Percentiles rank a stretch among this genome's conserved stretches.
phyloP scores from a whole-genome alignment of 1,140 invertebrate genomes.

The Ladona fulva region DNA sequence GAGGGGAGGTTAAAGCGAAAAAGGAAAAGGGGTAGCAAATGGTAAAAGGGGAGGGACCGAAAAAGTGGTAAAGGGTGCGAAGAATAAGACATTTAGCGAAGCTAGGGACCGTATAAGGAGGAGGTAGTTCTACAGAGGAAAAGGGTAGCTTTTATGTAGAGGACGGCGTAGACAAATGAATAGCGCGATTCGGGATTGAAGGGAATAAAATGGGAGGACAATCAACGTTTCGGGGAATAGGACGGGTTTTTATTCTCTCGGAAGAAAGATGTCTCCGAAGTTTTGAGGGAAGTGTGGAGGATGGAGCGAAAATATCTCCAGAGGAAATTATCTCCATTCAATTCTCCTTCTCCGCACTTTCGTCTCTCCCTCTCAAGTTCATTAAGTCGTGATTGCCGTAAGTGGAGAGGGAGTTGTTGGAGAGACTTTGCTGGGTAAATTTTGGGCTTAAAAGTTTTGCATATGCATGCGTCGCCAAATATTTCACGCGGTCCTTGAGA shows the following conservation, averaged over 20 bases:
- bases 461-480: not conserved
- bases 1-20: not conserved
- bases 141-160: not conserved
- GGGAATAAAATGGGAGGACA: not conserved
- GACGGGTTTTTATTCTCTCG: not conserved
- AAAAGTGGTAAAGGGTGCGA: not conserved
- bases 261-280: not conserved
- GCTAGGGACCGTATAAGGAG: not conserved
- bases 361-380: not conserved
- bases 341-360: not conserved
- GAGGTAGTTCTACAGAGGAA: not conserved
- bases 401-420: not conserved
- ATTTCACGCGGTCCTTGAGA: not conserved
- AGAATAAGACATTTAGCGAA: not conserved
- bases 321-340: conserved; percentile 5
- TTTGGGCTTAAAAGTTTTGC: not conserved
- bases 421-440: not conserved
- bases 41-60: too few species aligned
- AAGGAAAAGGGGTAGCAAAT: not conserved
- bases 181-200: not conserved
- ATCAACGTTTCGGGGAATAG: not conserved
- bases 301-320: not conserved
- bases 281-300: not conserved
- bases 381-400: conserved; percentile 1
- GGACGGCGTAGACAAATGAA: not conserved